phyloP scores from a whole-genome alignment of 2,113 vertebrate species.

The Podilymbus podiceps region DNA sequence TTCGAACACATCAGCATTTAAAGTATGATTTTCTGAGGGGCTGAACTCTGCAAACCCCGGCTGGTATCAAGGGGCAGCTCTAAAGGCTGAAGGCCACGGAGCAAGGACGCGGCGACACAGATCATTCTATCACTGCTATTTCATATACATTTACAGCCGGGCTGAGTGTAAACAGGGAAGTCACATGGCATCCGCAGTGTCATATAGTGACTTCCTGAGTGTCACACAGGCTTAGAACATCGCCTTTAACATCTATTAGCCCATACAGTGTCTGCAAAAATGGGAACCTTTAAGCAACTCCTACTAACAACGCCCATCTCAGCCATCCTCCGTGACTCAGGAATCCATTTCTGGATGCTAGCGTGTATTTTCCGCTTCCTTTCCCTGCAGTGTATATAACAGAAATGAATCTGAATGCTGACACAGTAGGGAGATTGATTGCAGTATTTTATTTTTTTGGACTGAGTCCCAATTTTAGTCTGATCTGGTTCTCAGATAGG shows the following conservation, averaged over 20 bases:
- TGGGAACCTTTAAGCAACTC: neutral
- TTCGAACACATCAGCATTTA: neutral
- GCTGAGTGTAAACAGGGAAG: neutral
- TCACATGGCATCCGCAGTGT: neutral
- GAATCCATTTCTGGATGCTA: neutral
- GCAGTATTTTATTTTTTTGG: conserved; percentile 48
- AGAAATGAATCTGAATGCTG: conserved; percentile 1
- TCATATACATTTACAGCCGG: neutral
- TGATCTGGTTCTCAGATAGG: conserved; percentile 44
- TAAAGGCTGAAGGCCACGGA: neutral
- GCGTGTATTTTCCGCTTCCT: neutral
- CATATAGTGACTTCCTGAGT: neutral
- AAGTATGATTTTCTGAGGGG: neutral
- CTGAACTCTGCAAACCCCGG: rapidly evolving
- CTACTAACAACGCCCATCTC: neutral
- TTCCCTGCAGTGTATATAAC: neutral
- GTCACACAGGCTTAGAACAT: neutral
- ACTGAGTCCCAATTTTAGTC: neutral
- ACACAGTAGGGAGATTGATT: conserved; percentile 51
- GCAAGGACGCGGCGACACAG: rapidly evolving
- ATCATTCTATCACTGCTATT: neutral
- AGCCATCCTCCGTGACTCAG: conserved; percentile 1
- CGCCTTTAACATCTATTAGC: neutral
- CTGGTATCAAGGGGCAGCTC: neutral
- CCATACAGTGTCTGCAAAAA: neutral